Conservation (phyloP, 2,113 vertebrate genomes). For the Lota lota region DNA sequence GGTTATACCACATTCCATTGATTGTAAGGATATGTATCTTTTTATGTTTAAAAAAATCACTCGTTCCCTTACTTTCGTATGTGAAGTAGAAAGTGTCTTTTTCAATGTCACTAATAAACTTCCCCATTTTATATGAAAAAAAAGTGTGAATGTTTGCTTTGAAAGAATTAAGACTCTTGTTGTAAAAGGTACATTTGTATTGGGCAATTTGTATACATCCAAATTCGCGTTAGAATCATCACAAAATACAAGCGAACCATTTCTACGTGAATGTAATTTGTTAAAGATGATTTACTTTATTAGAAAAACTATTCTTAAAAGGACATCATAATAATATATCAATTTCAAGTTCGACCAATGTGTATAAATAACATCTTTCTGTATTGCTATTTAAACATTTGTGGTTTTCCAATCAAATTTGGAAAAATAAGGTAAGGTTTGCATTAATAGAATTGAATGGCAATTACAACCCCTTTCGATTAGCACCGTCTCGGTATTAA, state of each 20-base stretch:
- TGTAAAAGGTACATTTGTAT: conserved; percentile 49
- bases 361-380: conserved; percentile 48
- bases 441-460: conserved; percentile 45
- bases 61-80: conserved; percentile 55
- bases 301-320: conserved; percentile 12
- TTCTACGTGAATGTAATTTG: conserved; percentile 8
- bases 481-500: conserved; percentile 47
- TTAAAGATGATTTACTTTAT: conserved; percentile 25
- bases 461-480: conserved; percentile 65
- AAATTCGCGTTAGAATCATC: conserved; percentile 41
- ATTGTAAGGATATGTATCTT: conserved; percentile 56
- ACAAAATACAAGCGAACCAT: conserved; percentile 36
- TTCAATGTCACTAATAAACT: conserved; percentile 70
- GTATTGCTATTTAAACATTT: conserved; percentile 47
- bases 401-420: conserved; percentile 44
- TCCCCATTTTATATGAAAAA: conserved; percentile 43
- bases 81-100: conserved; percentile 64
- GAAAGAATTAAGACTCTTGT: conserved; percentile 30
- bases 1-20: conserved; percentile 80
- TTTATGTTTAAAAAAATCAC: conserved; percentile 27
- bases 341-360: conserved; percentile 70
- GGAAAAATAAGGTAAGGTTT: conserved; percentile 29
- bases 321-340: conserved; percentile 37
- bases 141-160: background rate
- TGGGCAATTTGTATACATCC: conserved; percentile 52